Evolutionary conservation across 2,888 invertebrate genomes (phyloP).

Genomic region (Ametastegia equiseti): DNA sequence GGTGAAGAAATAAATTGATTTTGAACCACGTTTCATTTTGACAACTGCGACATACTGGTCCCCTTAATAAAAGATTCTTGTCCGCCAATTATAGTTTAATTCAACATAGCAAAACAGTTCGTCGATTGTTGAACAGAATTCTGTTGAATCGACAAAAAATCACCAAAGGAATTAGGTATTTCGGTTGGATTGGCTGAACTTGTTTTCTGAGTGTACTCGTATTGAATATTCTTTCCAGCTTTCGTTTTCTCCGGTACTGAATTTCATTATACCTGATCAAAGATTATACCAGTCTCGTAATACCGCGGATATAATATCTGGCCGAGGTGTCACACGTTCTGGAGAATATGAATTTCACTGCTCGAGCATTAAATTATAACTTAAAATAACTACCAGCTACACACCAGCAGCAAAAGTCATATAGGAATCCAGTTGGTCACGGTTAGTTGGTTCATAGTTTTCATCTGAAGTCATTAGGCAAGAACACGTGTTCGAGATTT

Average conservation of each 20-base stretch:
- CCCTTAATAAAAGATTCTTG: no score
- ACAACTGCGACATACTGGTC: no score
- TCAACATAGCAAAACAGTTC: no score
- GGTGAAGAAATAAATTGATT: no score
- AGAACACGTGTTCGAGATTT: neutral
- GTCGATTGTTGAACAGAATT: no score
- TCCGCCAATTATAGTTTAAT: no score
- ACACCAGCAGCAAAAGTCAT: constrained; percentile 3
- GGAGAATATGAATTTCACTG: constrained; percentile 28
- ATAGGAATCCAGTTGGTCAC: constrained; percentile 31
- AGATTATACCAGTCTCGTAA: constrained; percentile 10
- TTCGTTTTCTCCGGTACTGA: neutral
- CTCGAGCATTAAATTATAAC: constrained; percentile 6
- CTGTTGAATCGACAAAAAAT: no score
- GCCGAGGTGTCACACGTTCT: neutral
- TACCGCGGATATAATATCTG: constrained; percentile 21
- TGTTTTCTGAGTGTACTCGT: neutral
- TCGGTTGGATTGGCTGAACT: no score
- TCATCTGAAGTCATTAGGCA: constrained; percentile 13
- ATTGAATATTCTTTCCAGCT: neutral
- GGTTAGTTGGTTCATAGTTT: constrained; percentile 26
- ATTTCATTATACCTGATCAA: neutral
- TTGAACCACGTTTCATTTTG: no score
- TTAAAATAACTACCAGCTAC: constrained; percentile 7
- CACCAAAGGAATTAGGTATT: no score